These are phyloP conservation scores for Uria lomvia DNA, from an alignment of 2,113 vertebrate genomes.

Conservation along the genomic window DNA sequence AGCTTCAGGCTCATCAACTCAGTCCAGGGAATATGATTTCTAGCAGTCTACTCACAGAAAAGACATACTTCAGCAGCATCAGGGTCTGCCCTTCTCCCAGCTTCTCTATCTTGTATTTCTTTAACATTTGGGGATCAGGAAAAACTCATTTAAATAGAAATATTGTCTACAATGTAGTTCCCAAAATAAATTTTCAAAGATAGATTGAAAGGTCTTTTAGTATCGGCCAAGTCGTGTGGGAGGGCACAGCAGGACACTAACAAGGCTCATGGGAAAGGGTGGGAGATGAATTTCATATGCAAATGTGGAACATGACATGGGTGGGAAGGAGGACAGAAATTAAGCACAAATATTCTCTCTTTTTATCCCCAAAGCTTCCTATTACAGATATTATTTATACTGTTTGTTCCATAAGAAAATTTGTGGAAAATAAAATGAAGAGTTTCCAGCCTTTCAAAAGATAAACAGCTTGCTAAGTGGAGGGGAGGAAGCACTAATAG, in stretches of 20 bases:
- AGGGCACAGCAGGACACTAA: background rate
- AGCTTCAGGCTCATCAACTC: background rate
- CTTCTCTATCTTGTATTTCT: background rate
- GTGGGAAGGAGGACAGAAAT: background rate
- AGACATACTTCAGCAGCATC: background rate
- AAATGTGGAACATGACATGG: background rate
- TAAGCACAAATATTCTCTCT: background rate
- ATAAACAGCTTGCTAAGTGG: background rate
- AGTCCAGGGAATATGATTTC: background rate
- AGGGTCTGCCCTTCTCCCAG: background rate
- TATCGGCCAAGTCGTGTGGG: background rate
- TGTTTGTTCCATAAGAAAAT: background rate
- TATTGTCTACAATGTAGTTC: background rate
- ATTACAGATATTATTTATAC: background rate
- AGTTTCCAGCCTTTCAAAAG: background rate
- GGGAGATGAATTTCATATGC: background rate
- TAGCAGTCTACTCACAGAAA: background rate
- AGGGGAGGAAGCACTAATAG: background rate
- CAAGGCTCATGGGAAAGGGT: constrained; percentile 2
- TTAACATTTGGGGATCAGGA: background rate
- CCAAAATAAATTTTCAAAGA: background rate
- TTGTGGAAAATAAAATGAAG: background rate
- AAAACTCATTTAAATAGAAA: background rate
- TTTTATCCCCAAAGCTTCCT: background rate
- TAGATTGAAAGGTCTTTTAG: background rate